phyloP scores from a whole-genome alignment of 2,797 vertebrate species.

The Brachymystax lenok region DNA sequence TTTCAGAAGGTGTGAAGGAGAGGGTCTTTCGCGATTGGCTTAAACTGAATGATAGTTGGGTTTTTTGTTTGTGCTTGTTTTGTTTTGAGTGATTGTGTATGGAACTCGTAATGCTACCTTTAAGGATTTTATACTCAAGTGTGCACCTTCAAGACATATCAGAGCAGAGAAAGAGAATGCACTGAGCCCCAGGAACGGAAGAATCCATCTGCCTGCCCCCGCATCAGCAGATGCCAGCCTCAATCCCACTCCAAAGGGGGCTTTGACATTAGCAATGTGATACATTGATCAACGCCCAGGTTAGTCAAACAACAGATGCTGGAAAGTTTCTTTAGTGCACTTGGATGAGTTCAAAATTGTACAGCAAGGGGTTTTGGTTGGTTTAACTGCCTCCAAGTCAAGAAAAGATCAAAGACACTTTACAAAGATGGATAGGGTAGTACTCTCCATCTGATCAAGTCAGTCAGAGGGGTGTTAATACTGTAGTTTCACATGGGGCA shows the following conservation, averaged over 20 bases:
- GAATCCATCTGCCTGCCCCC: slow-evolving; percentile 2
- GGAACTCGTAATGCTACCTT: too few species aligned
- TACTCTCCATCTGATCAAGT: neutral
- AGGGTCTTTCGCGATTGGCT: neutral
- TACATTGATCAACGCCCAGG: neutral
- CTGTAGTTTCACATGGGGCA: neutral
- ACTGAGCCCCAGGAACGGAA: neutral
- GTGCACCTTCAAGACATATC: neutral
- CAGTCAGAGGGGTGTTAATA: neutral
- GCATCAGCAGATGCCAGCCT: neutral
- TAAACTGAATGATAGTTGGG: neutral
- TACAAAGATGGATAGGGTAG: neutral
- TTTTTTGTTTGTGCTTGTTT: neutral
- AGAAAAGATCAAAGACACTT: neutral
- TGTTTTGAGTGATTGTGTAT: neutral
- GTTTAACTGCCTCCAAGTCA: slow-evolving; percentile 12
- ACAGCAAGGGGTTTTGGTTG: slow-evolving; percentile 6
- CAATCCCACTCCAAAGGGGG: neutral
- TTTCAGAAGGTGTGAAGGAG: neutral
- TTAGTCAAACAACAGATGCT: slow-evolving; percentile 1
- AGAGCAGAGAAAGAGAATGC: neutral
- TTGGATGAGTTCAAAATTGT: neutral
- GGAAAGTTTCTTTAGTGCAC: neutral
- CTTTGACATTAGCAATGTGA: neutral
- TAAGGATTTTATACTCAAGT: too few species aligned